Evolutionary conservation across 2,888 invertebrate genomes (phyloP).

Genomic region (Drosophila neotestacea): DNA sequence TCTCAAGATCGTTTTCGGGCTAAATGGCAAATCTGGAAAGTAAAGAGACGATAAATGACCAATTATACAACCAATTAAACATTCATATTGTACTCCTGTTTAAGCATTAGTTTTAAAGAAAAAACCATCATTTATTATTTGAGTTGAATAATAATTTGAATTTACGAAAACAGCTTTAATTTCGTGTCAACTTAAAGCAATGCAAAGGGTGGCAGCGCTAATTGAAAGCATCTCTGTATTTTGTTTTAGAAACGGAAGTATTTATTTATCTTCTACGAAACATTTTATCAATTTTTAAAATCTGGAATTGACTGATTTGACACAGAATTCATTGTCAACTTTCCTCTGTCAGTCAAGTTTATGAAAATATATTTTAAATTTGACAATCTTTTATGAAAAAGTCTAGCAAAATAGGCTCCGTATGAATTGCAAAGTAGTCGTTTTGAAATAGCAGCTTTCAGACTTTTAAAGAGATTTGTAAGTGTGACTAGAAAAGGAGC

Average conservation of each 20-base stretch:
- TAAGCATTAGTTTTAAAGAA: neutral
- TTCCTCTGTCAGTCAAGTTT: too few species aligned
- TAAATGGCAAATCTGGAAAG: too few species aligned
- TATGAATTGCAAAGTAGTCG: neutral
- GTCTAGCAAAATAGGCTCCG: too few species aligned
- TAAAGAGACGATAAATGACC: neutral
- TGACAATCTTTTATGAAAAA: too few species aligned
- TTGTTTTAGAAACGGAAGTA: neutral
- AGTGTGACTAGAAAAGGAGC: neutral
- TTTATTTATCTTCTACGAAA: too few species aligned
- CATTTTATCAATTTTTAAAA: too few species aligned
- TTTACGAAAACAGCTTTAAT: too few species aligned
- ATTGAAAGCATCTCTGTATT: neutral
- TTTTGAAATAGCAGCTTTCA: neutral
- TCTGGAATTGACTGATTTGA: too few species aligned
- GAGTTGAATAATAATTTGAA: neutral
- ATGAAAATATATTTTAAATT: too few species aligned
- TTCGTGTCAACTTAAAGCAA: neutral
- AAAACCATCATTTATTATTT: neutral
- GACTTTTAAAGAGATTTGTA: neutral
- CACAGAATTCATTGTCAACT: too few species aligned
- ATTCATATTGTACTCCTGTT: too few species aligned
- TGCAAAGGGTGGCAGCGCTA: neutral
- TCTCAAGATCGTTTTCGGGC: slow-evolving; percentile 7
- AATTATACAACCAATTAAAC: neutral